Percentiles rank a stretch among this genome's conserved stretches.
phyloP scores from a whole-genome alignment of 2,888 invertebrate species.

The Rhingia rostrata region DNA sequence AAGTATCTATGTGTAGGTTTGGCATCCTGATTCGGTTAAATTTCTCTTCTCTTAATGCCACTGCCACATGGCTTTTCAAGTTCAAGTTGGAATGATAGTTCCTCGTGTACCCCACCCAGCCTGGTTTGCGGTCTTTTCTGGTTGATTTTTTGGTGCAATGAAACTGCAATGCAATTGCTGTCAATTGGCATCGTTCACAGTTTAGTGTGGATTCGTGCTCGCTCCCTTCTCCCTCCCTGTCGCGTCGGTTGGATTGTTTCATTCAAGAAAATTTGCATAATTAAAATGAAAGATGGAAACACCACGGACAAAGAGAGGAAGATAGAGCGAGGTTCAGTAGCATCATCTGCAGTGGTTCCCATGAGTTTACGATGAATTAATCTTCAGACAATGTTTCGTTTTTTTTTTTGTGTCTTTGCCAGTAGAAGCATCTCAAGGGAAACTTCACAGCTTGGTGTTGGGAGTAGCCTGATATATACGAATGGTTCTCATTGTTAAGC shows the following conservation, averaged over 20 bases:
- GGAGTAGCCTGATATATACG: too few relatives aligned
- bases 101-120: not conserved
- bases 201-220: not conserved
- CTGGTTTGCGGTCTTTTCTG: not conserved
- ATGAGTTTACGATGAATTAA: conserved; percentile 54
- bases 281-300: conserved; percentile 44
- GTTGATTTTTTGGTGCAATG: conserved; percentile 59
- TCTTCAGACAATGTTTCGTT: conserved; percentile 24
- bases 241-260: conserved; percentile 34
- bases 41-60: conserved; percentile 14
- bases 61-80: conserved; percentile 53
- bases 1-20: not conserved
- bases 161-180: conserved; percentile 67
- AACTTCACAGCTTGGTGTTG: not conserved
- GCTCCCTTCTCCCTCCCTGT: not conserved
- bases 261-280: conserved; percentile 67
- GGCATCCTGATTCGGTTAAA: conserved; percentile 37
- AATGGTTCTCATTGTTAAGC: not conserved
- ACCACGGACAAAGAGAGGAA: not conserved
- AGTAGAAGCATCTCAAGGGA: conserved; percentile 5
- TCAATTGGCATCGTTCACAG: conserved; percentile 48
- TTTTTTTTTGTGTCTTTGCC: not conserved
- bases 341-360: conserved; percentile 61
- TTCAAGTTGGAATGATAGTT: conserved; percentile 53
- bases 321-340: conserved; percentile 33